These are phyloP conservation scores for Notospermus geniculatus DNA, from an alignment of 1,140 invertebrate species.

Conservation along the genomic window DNA sequence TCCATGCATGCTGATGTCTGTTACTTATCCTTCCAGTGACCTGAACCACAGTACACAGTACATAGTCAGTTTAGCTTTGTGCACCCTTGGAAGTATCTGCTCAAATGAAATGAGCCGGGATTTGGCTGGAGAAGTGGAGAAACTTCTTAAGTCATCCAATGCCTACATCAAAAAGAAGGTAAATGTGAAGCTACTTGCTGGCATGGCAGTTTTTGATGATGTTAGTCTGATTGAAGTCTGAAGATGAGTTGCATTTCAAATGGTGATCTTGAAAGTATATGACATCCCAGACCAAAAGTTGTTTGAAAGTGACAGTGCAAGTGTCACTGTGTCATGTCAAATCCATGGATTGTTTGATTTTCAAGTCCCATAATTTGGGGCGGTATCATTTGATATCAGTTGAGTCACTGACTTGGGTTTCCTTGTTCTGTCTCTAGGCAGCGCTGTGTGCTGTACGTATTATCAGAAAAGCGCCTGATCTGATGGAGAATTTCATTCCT, in stretches of 20 bases:
- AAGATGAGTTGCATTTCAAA: too few relatives aligned
- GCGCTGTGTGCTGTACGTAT: slow-evolving; percentile 97
- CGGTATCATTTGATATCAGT: slow-evolving; percentile 4
- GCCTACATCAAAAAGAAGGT: slow-evolving; percentile 74
- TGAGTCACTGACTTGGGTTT: not conserved
- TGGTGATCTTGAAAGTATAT: too few relatives aligned
- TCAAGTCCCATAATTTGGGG: too few relatives aligned
- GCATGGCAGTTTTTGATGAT: too few relatives aligned
- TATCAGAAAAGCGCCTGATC: slow-evolving; percentile 94
- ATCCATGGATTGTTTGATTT: too few relatives aligned
- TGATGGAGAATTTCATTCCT: slow-evolving; percentile 99
- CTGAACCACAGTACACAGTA: slow-evolving; percentile 94
- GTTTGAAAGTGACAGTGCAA: too few relatives aligned
- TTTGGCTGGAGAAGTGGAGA: slow-evolving; percentile 95
- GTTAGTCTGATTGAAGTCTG: too few relatives aligned
- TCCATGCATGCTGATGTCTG: not conserved
- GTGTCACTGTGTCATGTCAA: too few relatives aligned
- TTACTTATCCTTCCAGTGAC: slow-evolving; percentile 59
- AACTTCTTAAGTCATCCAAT: slow-evolving; percentile 92
- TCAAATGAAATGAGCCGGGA: slow-evolving; percentile 99
- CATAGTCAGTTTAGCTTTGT: slow-evolving; percentile 94
- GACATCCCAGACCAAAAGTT: too few relatives aligned
- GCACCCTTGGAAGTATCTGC: slow-evolving; percentile 95
- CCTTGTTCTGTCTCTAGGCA: slow-evolving; percentile 61
- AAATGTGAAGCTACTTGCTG: too few relatives aligned